A percentile compares a stretch with the other conserved stretches of the same genome.
Conservation (phyloP, 2,888 invertebrate species). For the Megamerina dolium region DNA sequence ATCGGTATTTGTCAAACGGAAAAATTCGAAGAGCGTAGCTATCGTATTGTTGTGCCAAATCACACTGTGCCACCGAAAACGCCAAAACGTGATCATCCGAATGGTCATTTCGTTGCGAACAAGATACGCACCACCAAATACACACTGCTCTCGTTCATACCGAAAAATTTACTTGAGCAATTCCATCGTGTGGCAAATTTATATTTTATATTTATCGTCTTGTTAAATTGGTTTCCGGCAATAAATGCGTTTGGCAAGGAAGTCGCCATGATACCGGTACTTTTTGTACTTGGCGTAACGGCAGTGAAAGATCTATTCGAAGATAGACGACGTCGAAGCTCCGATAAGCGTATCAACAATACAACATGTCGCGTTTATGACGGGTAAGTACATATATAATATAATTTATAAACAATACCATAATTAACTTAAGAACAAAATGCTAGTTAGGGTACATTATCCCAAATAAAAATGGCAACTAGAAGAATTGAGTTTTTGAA, state of each 20-base stretch:
- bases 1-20: constrained; percentile 59
- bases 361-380: constrained; percentile 86
- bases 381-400: constrained; percentile 68
- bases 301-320: constrained; percentile 93
- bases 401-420: too few species aligned
- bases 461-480: too few species aligned
- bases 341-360: constrained; percentile 91
- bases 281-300: constrained; percentile 91
- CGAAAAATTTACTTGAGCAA: constrained; percentile 94
- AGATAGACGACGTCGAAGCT: constrained; percentile 79
- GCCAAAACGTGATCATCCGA: constrained; percentile 74
- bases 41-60: constrained; percentile 75
- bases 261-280: constrained; percentile 88
- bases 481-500: too few species aligned
- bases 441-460: too few species aligned
- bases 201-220: constrained; percentile 94
- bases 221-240: constrained; percentile 92
- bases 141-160: constrained; percentile 86
- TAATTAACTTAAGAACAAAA: too few species aligned
- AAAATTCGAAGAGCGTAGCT: constrained; percentile 62
- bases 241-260: constrained; percentile 95
- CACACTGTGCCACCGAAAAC: constrained; percentile 77
- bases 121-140: constrained; percentile 93
- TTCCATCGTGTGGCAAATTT: constrained; percentile 96
- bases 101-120: constrained; percentile 75